Conservation (phyloP, 2,113 vertebrate species). For the Anguilla japonica region DNA sequence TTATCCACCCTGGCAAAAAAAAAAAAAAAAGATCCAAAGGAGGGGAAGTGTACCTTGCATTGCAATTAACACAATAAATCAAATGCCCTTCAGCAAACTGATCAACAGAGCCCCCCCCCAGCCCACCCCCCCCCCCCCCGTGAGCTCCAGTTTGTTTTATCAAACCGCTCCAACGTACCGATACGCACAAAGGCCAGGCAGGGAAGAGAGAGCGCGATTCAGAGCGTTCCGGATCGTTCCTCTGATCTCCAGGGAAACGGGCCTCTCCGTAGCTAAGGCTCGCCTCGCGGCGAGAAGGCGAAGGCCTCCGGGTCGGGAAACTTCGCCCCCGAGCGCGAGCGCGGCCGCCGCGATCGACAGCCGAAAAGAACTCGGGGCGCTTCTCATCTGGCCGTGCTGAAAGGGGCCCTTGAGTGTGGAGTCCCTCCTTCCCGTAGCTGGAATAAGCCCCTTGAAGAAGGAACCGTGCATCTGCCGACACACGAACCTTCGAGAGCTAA, state of each 20-base stretch:
- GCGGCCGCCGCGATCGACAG: background rate
- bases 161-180: background rate
- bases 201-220: background rate
- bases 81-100: too few relatives aligned
- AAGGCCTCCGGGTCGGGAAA: background rate
- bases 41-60: too few relatives aligned
- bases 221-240: background rate
- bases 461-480: too few relatives aligned
- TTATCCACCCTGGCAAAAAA: background rate
- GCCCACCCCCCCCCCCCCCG: too few relatives aligned
- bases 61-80: background rate
- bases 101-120: too few relatives aligned
- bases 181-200: background rate
- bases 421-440: background rate
- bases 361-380: background rate
- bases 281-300: background rate
- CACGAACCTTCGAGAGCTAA: too few relatives aligned
- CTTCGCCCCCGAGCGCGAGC: background rate
- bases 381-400: background rate
- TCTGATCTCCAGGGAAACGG: constrained; percentile 3
- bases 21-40: too few relatives aligned
- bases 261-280: background rate
- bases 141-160: too few relatives aligned
- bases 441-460: too few relatives aligned
- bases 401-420: background rate